phyloP scores from a whole-genome alignment of 2,113 vertebrate genomes.

The Haemorhous mexicanus region DNA sequence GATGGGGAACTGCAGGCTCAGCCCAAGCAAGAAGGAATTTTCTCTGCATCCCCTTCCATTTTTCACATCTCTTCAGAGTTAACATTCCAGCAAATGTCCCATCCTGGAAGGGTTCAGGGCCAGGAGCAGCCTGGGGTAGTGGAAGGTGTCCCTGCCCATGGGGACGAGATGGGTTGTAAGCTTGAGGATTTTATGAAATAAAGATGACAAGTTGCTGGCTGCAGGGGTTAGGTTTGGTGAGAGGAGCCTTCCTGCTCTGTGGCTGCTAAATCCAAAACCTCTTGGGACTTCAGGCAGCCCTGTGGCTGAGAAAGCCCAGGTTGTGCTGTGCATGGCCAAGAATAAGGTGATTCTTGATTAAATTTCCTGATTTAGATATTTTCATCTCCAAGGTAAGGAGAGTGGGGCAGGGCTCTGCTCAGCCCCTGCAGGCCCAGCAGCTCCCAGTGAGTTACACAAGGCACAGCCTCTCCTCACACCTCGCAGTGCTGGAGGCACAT shows the following conservation, averaged over 20 bases:
- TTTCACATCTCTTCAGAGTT: not conserved
- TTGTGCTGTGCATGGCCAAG: not conserved
- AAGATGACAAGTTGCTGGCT: not conserved
- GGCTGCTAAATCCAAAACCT: accelerated
- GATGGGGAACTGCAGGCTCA: not conserved
- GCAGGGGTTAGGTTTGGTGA: not conserved
- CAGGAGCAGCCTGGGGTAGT: not conserved
- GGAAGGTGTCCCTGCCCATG: not conserved
- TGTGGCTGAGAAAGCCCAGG: not conserved
- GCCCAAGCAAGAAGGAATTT: not conserved
- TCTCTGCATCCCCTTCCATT: not conserved
- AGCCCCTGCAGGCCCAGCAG: not conserved
- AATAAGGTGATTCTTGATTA: not conserved
- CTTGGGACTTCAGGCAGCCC: accelerated
- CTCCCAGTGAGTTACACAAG: not conserved
- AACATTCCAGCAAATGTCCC: not conserved
- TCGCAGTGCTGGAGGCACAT: not conserved
- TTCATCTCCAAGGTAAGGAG: not conserved
- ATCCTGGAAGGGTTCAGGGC: not conserved
- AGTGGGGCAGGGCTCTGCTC: not conserved
- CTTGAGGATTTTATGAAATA: not conserved
- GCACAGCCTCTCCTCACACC: accelerated
- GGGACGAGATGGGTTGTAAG: not conserved
- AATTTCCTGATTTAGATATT: not conserved
- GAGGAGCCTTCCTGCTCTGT: not conserved